Evolutionary conservation across 1,140 invertebrate genomes (phyloP).

Genomic region (Mercenaria mercenaria): DNA sequence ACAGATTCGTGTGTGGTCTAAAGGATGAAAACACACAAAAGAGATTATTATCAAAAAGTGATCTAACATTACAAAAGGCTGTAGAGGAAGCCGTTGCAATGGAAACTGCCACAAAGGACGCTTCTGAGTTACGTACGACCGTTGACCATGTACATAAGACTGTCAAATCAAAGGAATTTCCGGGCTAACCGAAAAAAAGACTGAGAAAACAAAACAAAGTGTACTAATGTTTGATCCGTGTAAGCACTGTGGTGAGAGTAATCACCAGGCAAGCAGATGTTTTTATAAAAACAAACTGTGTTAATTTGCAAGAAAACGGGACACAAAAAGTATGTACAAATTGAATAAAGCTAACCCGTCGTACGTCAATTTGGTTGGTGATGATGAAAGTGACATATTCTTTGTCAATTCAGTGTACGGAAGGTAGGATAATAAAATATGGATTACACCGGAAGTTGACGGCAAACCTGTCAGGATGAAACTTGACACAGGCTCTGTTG

Average conservation of each 20-base stretch:
- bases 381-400: neutral
- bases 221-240: too few relatives aligned
- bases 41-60: slow-evolving; percentile 53
- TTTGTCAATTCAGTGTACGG: neutral
- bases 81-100: slow-evolving; percentile 47
- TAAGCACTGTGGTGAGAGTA: neutral
- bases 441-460: neutral
- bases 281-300: neutral
- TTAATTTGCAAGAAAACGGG: neutral
- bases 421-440: neutral
- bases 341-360: neutral
- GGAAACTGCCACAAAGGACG: slow-evolving; percentile 60
- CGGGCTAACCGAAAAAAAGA: neutral
- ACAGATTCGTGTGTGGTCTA: slow-evolving; percentile 69
- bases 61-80: slow-evolving; percentile 54
- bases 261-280: neutral
- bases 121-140: slow-evolving; percentile 3
- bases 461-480: slow-evolving; percentile 45
- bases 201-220: neutral
- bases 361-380: neutral
- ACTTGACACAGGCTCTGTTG: slow-evolving; percentile 59
- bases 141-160: neutral
- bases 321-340: neutral
- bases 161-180: neutral
- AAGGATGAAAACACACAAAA: slow-evolving; percentile 55